These are phyloP conservation scores for Centropristis striata DNA, from an alignment of 2,113 vertebrate genomes.

Conservation along the genomic window DNA sequence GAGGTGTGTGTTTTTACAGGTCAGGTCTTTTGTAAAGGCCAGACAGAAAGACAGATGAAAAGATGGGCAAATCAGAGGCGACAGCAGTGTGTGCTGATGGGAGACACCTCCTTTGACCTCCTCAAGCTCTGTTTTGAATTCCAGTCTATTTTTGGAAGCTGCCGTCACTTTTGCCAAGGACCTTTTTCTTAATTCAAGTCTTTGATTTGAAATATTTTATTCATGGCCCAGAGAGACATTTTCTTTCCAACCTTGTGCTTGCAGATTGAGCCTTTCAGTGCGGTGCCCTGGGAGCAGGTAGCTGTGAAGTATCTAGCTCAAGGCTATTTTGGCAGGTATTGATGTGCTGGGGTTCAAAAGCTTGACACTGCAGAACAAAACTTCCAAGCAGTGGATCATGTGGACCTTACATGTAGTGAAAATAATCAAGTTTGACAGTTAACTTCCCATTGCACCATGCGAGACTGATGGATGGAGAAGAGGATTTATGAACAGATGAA, in stretches of 20 bases:
- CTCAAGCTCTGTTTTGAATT: constrained; percentile 54
- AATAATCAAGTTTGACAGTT: constrained; percentile 55
- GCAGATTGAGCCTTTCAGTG: neutral
- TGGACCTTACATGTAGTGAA: constrained; percentile 39
- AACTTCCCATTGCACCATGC: neutral
- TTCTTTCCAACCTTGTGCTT: constrained; percentile 20
- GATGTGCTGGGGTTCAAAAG: constrained; percentile 46
- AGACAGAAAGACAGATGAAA: constrained; percentile 61
- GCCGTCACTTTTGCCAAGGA: constrained; percentile 20
- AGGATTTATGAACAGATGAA: constrained; percentile 59
- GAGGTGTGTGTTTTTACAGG: constrained; percentile 40
- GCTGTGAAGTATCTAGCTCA: constrained; percentile 31
- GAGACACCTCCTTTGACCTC: constrained; percentile 70
- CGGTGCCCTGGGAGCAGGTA: constrained; percentile 8
- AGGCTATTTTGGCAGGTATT: constrained; percentile 61
- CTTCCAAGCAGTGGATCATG: constrained; percentile 32
- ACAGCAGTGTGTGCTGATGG: constrained; percentile 61
- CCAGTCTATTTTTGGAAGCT: constrained; percentile 50
- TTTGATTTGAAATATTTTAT: constrained; percentile 50
- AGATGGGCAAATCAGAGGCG: constrained; percentile 54
- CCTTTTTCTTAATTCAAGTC: constrained; percentile 36
- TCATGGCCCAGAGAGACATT: constrained; percentile 8
- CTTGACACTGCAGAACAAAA: constrained; percentile 39
- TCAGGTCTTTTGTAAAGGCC: constrained; percentile 36
- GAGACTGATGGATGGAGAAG: constrained; percentile 45